Base-by-base conservation (phyloP, 2,113 vertebrate species). In the Ictalurus furcatus region DNA sequence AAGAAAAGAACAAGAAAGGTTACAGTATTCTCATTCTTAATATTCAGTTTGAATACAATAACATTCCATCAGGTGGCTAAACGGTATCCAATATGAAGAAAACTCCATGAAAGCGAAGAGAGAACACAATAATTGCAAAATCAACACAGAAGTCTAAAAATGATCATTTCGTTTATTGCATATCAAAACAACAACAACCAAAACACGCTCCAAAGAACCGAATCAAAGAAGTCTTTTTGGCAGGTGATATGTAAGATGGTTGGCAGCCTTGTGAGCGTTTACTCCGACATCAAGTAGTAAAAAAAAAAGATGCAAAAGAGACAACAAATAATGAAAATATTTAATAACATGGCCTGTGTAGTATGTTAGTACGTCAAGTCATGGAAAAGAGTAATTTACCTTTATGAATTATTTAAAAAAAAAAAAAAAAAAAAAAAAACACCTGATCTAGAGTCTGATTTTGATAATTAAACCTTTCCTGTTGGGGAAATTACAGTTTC, bases 151-250 rank as follows among this genome's bases (percentile, higher is more conserved):
- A 25, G 12, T 83, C 13, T 73, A n/a, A 44, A 83, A 71, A 82
- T 1, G 37, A 17, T 8, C 19, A 61, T 61, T 80, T 81, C 11
- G 37, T 88, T 88, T 88, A 83, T 83, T 83, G 61, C 30, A 40
- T 67, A 14, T 87, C 17, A 69, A 67, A 82, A 34, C 30, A 21
- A 34, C 30, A 21, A 3, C 2, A 9, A 61, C 25, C 34, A 81
- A 80, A 69, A 67, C n/a, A 14, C 40, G 34, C 37, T 48, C 34
- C 73, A 30, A 44, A 76, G 28, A 81, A 65, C 6, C 34, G 1
- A 58, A n/a, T 71, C 16, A 59, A 59, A 71, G 0, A 30, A 34
- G 6, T 71, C 44, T 58, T 88, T 78, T 40, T 37, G 63, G n/a
- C 59, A 80, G 61, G 16, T 56, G 13, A 69, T 34, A 11, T 63